Conservation (phyloP, 2,797 vertebrate species). For the Hydrophis major region DNA sequence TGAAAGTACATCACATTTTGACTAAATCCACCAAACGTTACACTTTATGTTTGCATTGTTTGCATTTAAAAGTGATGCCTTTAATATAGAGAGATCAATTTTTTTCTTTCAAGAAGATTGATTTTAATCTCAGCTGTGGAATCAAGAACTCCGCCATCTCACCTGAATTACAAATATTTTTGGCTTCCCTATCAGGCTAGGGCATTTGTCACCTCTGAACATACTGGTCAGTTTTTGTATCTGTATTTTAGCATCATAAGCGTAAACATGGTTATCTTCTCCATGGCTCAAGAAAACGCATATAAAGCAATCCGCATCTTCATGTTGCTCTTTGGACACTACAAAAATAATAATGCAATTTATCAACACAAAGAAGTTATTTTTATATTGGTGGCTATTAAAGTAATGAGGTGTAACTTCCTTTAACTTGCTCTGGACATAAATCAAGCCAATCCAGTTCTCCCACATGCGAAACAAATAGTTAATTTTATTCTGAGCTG, state of each 20-base stretch:
- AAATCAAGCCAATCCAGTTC: neutral
- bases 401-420: neutral
- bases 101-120: neutral
- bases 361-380: neutral
- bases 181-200: slow-evolving; percentile 88
- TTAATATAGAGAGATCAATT: neutral
- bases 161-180: slow-evolving; percentile 98
- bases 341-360: neutral
- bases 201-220: slow-evolving; percentile 90
- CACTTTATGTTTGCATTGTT: neutral
- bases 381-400: neutral
- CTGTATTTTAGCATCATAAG: slow-evolving; percentile 78
- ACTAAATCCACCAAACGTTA: neutral
- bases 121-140: neutral
- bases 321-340: slow-evolving; percentile 80
- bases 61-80: neutral
- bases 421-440: neutral
- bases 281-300: slow-evolving; percentile 93
- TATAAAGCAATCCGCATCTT: slow-evolving; percentile 86
- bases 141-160: slow-evolving; percentile 38
- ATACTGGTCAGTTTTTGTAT: slow-evolving; percentile 78
- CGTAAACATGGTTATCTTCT: slow-evolving; percentile 82
- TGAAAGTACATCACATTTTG: neutral
- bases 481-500: neutral
- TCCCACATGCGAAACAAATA: neutral